Evolutionary conservation across 1,140 invertebrate genomes (phyloP), one percentile per base, ranked within the genome.

Genomic region (Drosophila quadrilineata): DNA sequence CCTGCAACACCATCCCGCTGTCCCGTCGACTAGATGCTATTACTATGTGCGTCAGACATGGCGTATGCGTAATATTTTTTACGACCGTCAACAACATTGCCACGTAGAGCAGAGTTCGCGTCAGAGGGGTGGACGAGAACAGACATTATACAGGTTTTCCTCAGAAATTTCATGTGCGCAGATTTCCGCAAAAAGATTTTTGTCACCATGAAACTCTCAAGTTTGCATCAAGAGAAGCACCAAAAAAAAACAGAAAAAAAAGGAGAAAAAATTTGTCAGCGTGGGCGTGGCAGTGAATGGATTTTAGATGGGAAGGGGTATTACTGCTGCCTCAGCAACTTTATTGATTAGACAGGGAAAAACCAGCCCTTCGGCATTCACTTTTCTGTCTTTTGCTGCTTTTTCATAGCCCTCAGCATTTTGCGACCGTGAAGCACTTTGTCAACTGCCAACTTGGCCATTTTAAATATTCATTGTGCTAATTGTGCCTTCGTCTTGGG

Each of bases 41-140:
- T 36, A 45, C 60, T 58, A 52, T 62, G 49, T 45, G 35, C 63
- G 76, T 82, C 77, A 77, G 73, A 62, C 74, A 57, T 73, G 73
- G 71, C 74, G 79, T 85, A 79, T 84, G 79, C 79, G 79, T 75
- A 84, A 85, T 85, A 84, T 84, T 80, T 79, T 82, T 77, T 71
- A 71, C 77, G 65, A 85, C 60, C 74, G 46, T 63, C 75, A 68
- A 63, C 75, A 71, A 80, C 21, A 53, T 17, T 1, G 48, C 36
- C 50, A 12, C 21, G 35, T 21, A 17, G 9, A 10, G 54, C 19
- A 26, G 52, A 56, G 38, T 41, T 9, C 12, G 38, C 10, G 22
- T n/a, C n/a, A 19, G 48, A n/a, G 48, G 6, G 21, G 24, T 10
- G 6, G 21, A 19, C 22, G 24, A 8, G 26, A 26, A 6, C 40